A percentile compares a stretch with the other conserved stretches of the same genome.
Conservation (phyloP, 2,797 vertebrate species). For the Podarcis siculus region DNA sequence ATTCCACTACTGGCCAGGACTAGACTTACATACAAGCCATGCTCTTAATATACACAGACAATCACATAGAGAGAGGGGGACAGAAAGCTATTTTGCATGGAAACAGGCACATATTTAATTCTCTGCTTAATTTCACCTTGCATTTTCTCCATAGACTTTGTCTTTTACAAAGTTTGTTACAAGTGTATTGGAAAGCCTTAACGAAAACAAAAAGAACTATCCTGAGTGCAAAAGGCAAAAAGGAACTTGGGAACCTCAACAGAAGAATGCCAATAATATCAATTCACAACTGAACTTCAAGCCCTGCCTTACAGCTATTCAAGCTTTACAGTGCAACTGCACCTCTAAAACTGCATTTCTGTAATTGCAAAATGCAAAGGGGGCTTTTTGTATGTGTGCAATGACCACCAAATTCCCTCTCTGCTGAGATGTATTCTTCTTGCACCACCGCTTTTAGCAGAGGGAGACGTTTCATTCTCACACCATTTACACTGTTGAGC, state of each 20-base stretch:
- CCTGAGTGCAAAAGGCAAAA: background rate
- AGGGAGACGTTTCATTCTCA: background rate
- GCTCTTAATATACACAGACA: too few species aligned
- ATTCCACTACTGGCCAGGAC: too few species aligned
- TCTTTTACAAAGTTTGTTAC: background rate
- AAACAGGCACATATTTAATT: background rate
- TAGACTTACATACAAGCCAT: too few species aligned
- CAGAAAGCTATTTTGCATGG: too few species aligned
- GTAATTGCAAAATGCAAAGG: background rate
- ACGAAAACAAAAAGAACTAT: too few species aligned
- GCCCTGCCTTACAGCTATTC: background rate
- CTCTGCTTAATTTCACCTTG: background rate
- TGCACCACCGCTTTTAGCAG: background rate
- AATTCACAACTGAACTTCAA: background rate
- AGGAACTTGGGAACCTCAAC: background rate
- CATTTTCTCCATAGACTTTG: background rate
- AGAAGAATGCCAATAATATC: background rate
- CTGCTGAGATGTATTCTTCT: background rate
- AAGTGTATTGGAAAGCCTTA: background rate
- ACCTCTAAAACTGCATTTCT: background rate
- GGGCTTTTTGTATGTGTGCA: background rate
- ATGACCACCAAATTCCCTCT: background rate
- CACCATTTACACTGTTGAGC: background rate
- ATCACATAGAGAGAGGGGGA: too few species aligned
- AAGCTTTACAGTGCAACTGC: background rate